Evolutionary conservation across 2,888 invertebrate species (phyloP), one percentile per base, ranked within the genome.

Genomic region (Agrotis segetum): DNA sequence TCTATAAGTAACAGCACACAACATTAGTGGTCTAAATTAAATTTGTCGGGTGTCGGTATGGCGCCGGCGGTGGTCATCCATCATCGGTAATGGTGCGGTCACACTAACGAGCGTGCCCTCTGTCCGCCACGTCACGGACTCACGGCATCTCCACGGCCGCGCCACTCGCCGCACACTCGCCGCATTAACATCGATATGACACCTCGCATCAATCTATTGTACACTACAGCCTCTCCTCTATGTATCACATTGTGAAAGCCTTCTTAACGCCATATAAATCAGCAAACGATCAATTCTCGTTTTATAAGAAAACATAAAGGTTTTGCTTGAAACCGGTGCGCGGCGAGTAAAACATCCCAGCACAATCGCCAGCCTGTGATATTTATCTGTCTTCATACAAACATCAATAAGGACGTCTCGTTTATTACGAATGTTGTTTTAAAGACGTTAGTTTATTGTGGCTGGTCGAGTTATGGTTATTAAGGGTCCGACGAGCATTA

Each of bases 21-120:
- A 88, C 90, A 94, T 94, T 93, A 93, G 93, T 88, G 89, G 90
- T 94, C 90, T 92, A 94, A 95, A 96, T 95, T 94, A 93, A 95
- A 95, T 96, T 95, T 94, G 95, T 94, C 89, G 92, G 91, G 90
- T 93, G 91, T 92, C 90, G 88, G 89, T 85, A 83, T 88, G 92
- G 91, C 93, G 93, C 92, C 92, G 90, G 87, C 90, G 88, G 87
- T 87, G 92, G 90, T 90, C 90, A 95, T 96, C 95, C 92, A 96
- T 96, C 96, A 95, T 93, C 90, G 84, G 91, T 95, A 95, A 95
- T 94, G 94, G 92, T 87, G 87, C 85, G 88, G 89, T 88, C 88
- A 87, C 90, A 90, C 93, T 95, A 95, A 95, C 94, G 95, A 94
- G 91, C 89, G 88, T 85, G 87, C 87, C 87, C 88, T 87, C 89